Percentiles rank a stretch among this genome's conserved stretches.
Conservation (phyloP, 2,113 vertebrate species). For the Paradisaea rubra region DNA sequence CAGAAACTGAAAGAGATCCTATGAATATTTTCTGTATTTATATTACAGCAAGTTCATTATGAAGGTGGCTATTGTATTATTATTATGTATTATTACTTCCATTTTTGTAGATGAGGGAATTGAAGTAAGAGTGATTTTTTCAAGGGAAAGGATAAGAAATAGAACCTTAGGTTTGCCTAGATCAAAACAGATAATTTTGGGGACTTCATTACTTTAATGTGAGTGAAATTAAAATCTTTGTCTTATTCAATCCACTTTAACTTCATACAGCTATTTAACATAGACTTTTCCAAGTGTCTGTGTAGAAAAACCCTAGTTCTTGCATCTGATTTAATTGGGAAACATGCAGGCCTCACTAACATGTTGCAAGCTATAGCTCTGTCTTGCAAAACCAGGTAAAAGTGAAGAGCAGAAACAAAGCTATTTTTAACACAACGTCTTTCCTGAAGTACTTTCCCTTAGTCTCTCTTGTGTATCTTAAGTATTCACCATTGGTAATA, state of each 20-base stretch:
- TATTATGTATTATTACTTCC: neutral
- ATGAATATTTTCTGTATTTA: neutral
- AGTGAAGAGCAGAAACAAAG: neutral
- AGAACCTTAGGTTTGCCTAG: neutral
- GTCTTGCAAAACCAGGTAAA: conserved; percentile 4
- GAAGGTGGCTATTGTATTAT: neutral
- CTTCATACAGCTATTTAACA: neutral
- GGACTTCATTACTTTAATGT: neutral
- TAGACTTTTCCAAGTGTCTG: neutral
- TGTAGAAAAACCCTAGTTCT: neutral
- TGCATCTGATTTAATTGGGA: neutral
- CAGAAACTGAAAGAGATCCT: neutral
- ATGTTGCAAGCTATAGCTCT: neutral
- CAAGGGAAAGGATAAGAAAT: neutral
- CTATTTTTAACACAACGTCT: neutral
- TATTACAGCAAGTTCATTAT: neutral
- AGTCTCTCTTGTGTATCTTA: neutral
- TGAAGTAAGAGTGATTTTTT: neutral
- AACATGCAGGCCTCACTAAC: neutral
- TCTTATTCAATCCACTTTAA: neutral
- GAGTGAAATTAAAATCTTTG: neutral
- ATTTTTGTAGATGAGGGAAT: neutral
- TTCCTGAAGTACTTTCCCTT: neutral
- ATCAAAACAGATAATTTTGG: neutral
- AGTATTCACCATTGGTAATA: neutral